Evolutionary conservation across 2,797 vertebrate genomes (phyloP), one percentile per base, ranked within the genome.

Genomic region (Chromobotia macracanthus): DNA sequence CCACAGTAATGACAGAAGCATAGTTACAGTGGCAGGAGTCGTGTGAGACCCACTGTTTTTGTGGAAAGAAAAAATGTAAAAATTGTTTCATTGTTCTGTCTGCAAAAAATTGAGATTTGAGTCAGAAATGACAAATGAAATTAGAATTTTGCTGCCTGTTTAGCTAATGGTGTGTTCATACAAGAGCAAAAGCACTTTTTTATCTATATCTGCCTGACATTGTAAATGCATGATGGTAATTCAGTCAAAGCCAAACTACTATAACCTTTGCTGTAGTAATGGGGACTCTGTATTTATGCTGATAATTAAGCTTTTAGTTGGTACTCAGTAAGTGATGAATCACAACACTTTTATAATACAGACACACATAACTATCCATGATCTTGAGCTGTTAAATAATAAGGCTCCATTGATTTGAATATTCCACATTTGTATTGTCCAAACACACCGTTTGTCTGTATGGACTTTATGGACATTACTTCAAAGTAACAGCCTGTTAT

Each of bases 401-500:
- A 28, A 28, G 28, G 28, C 28, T 60, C 38, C 44, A 9, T 77
- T 68, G 18, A 60, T 58, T 28, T 19, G 23, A 63, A 38, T 63
- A 38, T 28, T 31, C 6, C 25, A 28, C 23, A 41, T 64, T 71
- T 63, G 3, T 71, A 15, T 15, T 9, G 56, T 38, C 55, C 31
- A 38, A 28, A 41, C 21, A 61, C 41, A 23, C 11, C 18, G 55
- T 77, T 48, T 71, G 31, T 55, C 21, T 19, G 28, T 15, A 55
- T 55, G 3, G 31, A 2, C 58, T n/a, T n/a, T n/a, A 64, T 55
- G 21, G n/a, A n/a, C 75, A 41, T 53, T 78, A 60, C 28, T 5
- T 31, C 10, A 41, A 10, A 50, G 67, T 28, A 63, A 71, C 51
- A 19, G 56, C 28, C 46, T 55, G 61, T 53, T 66, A 65, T 65